Conservation (phyloP, 2,888 invertebrate genomes). For the Diadegma fenestrale region DNA sequence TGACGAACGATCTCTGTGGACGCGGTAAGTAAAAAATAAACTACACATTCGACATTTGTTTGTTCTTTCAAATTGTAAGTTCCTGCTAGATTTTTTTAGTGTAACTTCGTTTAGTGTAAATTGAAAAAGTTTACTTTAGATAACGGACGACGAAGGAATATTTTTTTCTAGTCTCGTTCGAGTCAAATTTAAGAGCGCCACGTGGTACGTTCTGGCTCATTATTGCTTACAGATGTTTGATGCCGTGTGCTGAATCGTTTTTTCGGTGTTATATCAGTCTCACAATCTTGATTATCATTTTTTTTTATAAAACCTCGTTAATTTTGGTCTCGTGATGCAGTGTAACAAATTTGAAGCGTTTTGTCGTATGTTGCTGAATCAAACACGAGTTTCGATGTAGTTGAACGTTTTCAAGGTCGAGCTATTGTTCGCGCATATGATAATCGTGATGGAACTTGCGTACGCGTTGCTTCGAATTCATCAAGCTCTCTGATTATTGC, state of each 20-base stretch:
- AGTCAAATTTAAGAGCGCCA: constrained; percentile 28
- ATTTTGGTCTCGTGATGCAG: not conserved
- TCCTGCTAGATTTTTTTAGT: not conserved
- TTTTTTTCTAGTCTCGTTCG: not conserved
- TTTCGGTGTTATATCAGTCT: not conserved
- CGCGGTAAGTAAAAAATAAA: constrained; percentile 42
- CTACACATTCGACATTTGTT: not conserved
- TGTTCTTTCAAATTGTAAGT: not conserved
- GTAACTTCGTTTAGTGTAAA: too few relatives aligned
- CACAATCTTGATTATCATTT: not conserved
- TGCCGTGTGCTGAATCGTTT: not conserved
- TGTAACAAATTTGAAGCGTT: not conserved
- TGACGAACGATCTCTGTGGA: constrained; percentile 4
- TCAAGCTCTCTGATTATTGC: constrained; percentile 25
- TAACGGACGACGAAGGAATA: too few relatives aligned
- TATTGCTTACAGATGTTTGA: constrained; percentile 14
- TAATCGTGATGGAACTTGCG: constrained; percentile 35
- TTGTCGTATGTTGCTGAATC: not conserved
- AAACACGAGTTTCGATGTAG: constrained; percentile 34
- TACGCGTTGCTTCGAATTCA: constrained; percentile 21
- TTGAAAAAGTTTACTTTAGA: not conserved
- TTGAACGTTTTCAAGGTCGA: constrained; percentile 53
- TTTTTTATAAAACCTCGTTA: not conserved
- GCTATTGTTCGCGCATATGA: constrained; percentile 50
- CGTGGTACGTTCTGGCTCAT: constrained; percentile 21